Percentiles rank a stretch among this genome's conserved stretches.
These are phyloP conservation scores for Andrena chrysosceles DNA, from an alignment of 2,888 invertebrate species.

Conservation along the genomic window DNA sequence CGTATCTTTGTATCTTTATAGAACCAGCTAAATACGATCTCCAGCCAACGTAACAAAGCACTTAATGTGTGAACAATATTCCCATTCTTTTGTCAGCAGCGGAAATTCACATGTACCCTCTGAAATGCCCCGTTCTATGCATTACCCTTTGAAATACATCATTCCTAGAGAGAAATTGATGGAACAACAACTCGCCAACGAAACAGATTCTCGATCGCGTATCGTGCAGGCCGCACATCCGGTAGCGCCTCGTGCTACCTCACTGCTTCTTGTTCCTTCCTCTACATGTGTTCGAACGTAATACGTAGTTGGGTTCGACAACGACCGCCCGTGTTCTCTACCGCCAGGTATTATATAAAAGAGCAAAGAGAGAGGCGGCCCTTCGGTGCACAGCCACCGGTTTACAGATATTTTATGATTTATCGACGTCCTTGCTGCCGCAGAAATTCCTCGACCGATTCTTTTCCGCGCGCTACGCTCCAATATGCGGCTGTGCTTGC, in stretches of 20 bases:
- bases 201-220: slow-evolving; percentile 14
- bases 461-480: slow-evolving; percentile 34
- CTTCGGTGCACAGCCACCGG: slow-evolving; percentile 42
- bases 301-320: slow-evolving; percentile 58
- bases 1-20: no score
- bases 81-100: neutral
- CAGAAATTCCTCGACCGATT: slow-evolving; percentile 63
- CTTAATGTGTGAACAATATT: no score
- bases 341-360: slow-evolving; percentile 48
- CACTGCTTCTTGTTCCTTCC: slow-evolving; percentile 21
- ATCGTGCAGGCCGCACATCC: slow-evolving; percentile 39
- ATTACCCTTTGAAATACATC: no score
- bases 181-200: neutral
- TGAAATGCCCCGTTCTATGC: no score
- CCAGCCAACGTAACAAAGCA: no score
- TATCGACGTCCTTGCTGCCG: slow-evolving; percentile 67
- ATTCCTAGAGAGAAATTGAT: neutral
- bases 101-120: neutral
- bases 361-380: slow-evolving; percentile 53
- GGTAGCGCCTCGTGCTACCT: slow-evolving; percentile 45
- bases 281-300: slow-evolving; percentile 58
- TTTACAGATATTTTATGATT: slow-evolving; percentile 70
- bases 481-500: slow-evolving; percentile 12
- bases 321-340: slow-evolving; percentile 56
- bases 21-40: no score